Percentiles rank a stretch among this genome's conserved stretches.
phyloP scores from a whole-genome alignment of 2,113 vertebrate genomes.

The Boleophthalmus pectinirostris region DNA sequence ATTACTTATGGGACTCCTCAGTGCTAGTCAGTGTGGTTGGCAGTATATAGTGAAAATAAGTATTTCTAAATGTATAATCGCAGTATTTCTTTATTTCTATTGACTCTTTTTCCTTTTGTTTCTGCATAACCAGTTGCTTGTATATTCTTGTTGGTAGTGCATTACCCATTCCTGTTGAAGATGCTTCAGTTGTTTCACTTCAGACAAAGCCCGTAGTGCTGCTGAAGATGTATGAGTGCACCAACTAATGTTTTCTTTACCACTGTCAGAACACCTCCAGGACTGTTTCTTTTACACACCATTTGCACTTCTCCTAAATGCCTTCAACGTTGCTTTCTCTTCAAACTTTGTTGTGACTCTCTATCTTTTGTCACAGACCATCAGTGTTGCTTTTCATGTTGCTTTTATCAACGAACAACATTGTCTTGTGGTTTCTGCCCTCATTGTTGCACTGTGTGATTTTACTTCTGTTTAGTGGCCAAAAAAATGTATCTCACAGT shows the following conservation, averaged over 20 bases:
- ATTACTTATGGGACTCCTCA: no score
- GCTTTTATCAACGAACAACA: slow-evolving; percentile 9
- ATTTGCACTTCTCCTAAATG: slow-evolving; percentile 45
- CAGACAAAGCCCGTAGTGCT: slow-evolving; percentile 42
- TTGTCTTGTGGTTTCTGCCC: background rate
- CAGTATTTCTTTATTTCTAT: no score
- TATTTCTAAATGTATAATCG: no score
- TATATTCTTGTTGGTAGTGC: slow-evolving; percentile 21
- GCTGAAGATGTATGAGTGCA: slow-evolving; percentile 62
- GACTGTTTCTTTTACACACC: slow-evolving; percentile 53
- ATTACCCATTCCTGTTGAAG: slow-evolving; percentile 35
- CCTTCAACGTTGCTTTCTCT: background rate
- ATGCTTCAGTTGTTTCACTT: slow-evolving; percentile 56
- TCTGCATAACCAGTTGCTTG: background rate
- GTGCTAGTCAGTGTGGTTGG: no score
- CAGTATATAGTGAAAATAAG: no score
- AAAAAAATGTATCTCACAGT: no score
- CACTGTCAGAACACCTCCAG: slow-evolving; percentile 45
- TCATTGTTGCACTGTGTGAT: background rate
- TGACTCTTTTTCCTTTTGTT: background rate
- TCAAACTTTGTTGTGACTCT: slow-evolving; percentile 5
- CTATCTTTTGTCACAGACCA: slow-evolving; percentile 22
- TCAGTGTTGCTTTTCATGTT: slow-evolving; percentile 18
- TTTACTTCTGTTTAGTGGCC: no score
- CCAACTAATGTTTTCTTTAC: slow-evolving; percentile 57